Base-by-base conservation (phyloP, 2,797 vertebrate genomes). In the Malurus splendens region DNA sequence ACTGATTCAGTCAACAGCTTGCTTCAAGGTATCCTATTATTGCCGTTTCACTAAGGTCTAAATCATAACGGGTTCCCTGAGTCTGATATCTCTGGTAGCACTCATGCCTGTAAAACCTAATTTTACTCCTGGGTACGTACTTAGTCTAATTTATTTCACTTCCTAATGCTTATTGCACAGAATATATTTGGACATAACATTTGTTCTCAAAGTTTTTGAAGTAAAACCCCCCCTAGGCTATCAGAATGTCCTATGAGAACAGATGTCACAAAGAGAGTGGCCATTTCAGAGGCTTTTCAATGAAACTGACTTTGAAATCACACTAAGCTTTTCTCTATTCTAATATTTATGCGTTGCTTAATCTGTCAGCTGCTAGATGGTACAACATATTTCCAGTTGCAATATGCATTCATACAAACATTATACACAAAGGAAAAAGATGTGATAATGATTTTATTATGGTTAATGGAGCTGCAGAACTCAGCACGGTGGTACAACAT, bases 101-200 rank as follows among this genome's bases (percentile, higher is more conserved):
- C 25, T 94, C 65, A 66, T 61, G 51, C 14, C 42, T 86, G 28
- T 91, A 92, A 92, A 93, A 73, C 9, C 30, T 76, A 62, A 94
- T 95, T 94, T 94, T 91, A 86, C 82, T 83, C 86, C 64, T 93
- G 51, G 19, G 20, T 87, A 86, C 54, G 51, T 93, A 78, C 78
- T 74, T 86, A 45, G 23, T 84, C 86, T 86, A 83, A 93, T 88
- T 87, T 89, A 89, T 94, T 95, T 94, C 52, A 67, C 19, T 72
- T 48, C 32, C 24, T 68, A 86, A 72, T 67, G 47, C 38, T 87
- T 92, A 89, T 84, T 87, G 64, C 67, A 86, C 70, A 77, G 83
- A 94, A 86, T 80, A 60, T 36, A 82, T 45, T 41, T 89, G 27
- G 75, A 30, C 42, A 41, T 86, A 89, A 72, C 20, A 59, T 82